Evolutionary conservation across 2,113 vertebrate genomes (phyloP), one percentile per base, ranked within the genome.

Genomic region (Pseudopipra pipra): DNA sequence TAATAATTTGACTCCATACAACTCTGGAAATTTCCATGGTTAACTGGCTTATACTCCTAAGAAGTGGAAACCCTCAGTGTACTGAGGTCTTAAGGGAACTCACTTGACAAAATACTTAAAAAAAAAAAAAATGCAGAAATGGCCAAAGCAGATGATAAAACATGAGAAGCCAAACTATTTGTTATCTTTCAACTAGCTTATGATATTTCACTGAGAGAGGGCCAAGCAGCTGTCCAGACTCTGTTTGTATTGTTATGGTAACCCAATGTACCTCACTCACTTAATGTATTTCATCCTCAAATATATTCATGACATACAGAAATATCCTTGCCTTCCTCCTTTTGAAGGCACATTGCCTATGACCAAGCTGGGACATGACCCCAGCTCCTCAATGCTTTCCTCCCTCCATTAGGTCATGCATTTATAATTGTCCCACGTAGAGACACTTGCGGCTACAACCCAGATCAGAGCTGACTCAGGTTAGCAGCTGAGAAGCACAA

Each of bases 1-100:
- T 97, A 96, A 96, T 95, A 95, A 81, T 68, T 89, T 96, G 43
- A 79, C 61, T 95, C 67, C 33, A 68, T 85, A 46, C 49, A 76
- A 0, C 59, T 82, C 85, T 84, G 85, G 84, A 91, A 92, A 95
- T 95, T 94, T 96, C 85, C 86, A 66, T 30, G 85, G 65, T 46
- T 89, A 87, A 92, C 80, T 91, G 87, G 30, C 25, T 95, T 91
- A 51, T 43, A 84, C 66, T 85, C 62, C 52, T 72, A 85, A 79
- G 52, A 56, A 93, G 61, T 56, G 41, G 35, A 93, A 96, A 56
- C 14, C 19, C 2, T 65, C 51, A 31, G 33, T 31, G 22, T 54
- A 59, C 49, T 70, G 25, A 90, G 25, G 14, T 59, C 80, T 86
- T 75, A 65, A 59, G 35, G 35, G 47, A 90, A 91, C 24, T 80